Evolutionary conservation across 2,797 vertebrate species (phyloP).

Genomic region (Coregonus sp.): DNA sequence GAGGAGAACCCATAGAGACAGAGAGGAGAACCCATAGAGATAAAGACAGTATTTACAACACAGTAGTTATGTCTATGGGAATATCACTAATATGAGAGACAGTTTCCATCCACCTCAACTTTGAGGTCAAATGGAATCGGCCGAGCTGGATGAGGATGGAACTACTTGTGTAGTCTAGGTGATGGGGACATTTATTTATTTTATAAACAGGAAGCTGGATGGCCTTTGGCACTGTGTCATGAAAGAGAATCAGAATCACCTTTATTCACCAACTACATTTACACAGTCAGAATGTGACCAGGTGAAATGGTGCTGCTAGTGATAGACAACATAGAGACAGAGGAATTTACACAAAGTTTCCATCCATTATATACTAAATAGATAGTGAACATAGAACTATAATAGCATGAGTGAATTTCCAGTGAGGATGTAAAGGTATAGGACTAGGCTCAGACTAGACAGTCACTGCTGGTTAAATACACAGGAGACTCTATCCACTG

Average conservation of each 20-base stretch:
- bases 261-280: not conserved
- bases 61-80: no score
- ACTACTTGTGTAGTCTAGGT: no score
- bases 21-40: not conserved
- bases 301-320: not conserved
- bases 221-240: not conserved
- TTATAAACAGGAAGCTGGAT: not conserved
- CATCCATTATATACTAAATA: not conserved
- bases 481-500: not conserved
- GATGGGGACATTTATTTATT: no score
- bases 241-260: not conserved
- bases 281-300: not conserved
- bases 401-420: not conserved
- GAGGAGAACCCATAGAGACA: no score
- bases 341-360: not conserved
- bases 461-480: not conserved
- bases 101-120: not conserved
- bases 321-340: not conserved
- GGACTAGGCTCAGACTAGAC: not conserved
- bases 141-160: not conserved
- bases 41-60: no score
- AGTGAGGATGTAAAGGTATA: not conserved
- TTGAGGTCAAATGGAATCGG: not conserved
- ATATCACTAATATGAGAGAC: not conserved
- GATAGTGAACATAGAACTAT: not conserved